Conservation (phyloP, 2,888 invertebrate species). For the Clitarchus hookeri region DNA sequence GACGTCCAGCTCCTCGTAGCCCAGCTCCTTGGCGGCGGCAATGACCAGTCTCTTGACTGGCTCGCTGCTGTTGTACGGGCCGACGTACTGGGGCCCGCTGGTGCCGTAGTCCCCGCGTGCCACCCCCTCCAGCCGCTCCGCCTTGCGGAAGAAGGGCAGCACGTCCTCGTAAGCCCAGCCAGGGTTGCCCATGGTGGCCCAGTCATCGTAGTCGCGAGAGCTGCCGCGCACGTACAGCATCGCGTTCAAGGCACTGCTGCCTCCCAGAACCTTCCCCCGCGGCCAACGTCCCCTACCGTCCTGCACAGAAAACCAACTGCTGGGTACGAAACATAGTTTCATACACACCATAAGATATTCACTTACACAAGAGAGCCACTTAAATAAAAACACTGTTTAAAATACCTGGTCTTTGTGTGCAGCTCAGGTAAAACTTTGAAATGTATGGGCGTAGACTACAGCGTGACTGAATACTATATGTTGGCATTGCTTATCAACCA, state of each 20-base stretch:
- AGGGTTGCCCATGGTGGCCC: constrained; percentile 73
- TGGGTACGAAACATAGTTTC: no score
- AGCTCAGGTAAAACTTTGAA: no score
- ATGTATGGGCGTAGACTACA: no score
- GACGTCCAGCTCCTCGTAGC: constrained; percentile 60
- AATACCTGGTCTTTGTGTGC: no score
- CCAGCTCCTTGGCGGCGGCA: constrained; percentile 37
- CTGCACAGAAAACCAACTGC: neutral
- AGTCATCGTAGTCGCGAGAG: constrained; percentile 80
- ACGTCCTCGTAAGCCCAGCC: constrained; percentile 80
- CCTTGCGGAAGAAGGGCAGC: neutral
- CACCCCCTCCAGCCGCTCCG: constrained; percentile 55
- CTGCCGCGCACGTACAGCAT: constrained; percentile 90
- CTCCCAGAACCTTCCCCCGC: constrained; percentile 76
- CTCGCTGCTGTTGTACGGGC: neutral
- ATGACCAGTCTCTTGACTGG: constrained; percentile 26
- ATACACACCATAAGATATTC: no score
- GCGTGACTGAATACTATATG: no score
- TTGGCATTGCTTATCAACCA: no score
- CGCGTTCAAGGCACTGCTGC: constrained; percentile 83
- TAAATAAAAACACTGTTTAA: no score
- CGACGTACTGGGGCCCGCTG: neutral
- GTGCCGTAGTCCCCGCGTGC: neutral
- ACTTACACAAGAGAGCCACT: no score
- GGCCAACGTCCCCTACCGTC: constrained; percentile 60